Base-by-base conservation (phyloP, 2,888 invertebrate genomes). In the Opisthograptis luteolata region DNA sequence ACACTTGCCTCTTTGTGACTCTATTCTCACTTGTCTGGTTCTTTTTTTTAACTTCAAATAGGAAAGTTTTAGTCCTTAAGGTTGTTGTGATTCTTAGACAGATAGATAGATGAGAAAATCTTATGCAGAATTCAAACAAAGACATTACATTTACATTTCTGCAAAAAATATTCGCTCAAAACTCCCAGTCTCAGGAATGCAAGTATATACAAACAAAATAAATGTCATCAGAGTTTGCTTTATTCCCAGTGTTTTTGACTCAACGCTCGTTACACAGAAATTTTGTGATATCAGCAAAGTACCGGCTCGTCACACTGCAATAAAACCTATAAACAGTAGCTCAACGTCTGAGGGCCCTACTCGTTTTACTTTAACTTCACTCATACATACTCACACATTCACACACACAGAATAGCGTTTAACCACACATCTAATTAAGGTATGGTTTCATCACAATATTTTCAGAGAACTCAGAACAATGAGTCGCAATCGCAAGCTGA, bases 211-310 rank as follows among this genome's bases (percentile, higher is more conserved):
- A 40, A 20, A 28, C 35, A 41, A 22, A 41, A 36, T 31, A 48
- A 35, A 24, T 22, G 30, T 13, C 15, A 24, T 3, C 35, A 22
- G 13, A 27, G 34, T 34, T 12, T 34, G 39, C 37, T 43, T 39
- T 43, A 49, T 39, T 41, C 13, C 13, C 30, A 35, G 30, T 42
- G 14, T 41, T 49, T 43, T 49, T 30, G 28, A 39, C 32, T 43
- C 28, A 6, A 19, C 31, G 4, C 32, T 49, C 39, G 17, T 22
- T 36, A 31, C 34, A 28, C 22, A 8, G 25, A 15, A 25, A 42
- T 43, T 49, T 39, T 41, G 41, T 28, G 22, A 7, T 7, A 34
- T 25, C 49, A 49, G 49, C 49, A 37, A 24, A 43, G 10, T 28
- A 25, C 40, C 17, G 13, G 20, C 39, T 39, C 32, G 22, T 28